Evolutionary conservation across 2,888 invertebrate species (phyloP).

Genomic region (Ditylenchus weischeri): DNA sequence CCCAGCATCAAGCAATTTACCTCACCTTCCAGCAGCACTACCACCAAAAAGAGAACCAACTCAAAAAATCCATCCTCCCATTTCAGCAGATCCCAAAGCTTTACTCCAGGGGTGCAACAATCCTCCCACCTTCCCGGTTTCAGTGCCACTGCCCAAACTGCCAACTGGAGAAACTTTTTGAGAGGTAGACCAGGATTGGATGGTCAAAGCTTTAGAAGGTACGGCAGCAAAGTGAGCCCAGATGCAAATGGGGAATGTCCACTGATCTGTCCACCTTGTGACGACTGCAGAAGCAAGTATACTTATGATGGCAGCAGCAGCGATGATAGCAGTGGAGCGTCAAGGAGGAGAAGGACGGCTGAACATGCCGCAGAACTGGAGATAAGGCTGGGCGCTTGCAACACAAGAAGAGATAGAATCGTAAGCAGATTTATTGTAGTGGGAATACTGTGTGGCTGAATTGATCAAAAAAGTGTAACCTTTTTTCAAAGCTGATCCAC

Average conservation of each 20-base stretch:
- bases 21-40: too few relatives aligned
- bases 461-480: too few relatives aligned
- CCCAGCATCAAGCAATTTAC: too few relatives aligned
- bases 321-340: constrained; percentile 9
- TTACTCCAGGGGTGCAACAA: constrained; percentile 2
- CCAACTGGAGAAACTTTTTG: constrained; percentile 24
- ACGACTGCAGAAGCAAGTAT: constrained; percentile 9
- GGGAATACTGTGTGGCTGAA: too few relatives aligned
- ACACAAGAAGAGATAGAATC: constrained; percentile 51
- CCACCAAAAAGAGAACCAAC: constrained; percentile 11
- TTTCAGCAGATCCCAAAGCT: background rate
- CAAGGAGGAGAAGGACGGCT: background rate
- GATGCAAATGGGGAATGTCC: constrained; percentile 38
- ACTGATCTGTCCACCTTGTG: constrained; percentile 39
- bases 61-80: constrained; percentile 1
- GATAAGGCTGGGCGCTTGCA: constrained; percentile 51
- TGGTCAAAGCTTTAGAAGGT: constrained; percentile 23
- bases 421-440: constrained; percentile 30
- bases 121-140: constrained; percentile 20
- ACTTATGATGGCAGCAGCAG: background rate
- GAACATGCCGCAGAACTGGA: constrained; percentile 44
- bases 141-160: constrained; percentile 13
- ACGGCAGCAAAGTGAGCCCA: constrained; percentile 25
- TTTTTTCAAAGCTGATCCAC: too few relatives aligned
- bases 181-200: constrained; percentile 19